Base-by-base conservation (phyloP, 2,113 vertebrate species). In the Excalfactoria chinensis region DNA sequence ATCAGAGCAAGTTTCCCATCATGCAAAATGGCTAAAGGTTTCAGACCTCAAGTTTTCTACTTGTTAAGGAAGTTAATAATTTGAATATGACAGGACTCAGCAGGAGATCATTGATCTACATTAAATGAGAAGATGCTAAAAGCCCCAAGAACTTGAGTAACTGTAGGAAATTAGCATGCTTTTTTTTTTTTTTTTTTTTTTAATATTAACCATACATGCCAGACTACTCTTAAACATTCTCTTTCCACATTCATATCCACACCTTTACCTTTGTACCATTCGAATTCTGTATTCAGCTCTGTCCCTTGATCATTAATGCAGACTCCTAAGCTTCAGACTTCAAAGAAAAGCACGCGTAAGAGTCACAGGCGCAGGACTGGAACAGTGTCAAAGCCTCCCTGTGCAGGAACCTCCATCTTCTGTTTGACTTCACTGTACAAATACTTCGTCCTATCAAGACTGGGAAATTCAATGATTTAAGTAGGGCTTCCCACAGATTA, bases 221-320 rank as follows among this genome's bases (percentile, higher is more conserved):
- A 87, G 91, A 82, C 93, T 80, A 75, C 82, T 83, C 78, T 46
- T 77, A 67, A 85, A 88, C 73, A 76, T 73, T 90, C 64, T 26
- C 94, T 80, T 87, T 84, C 91, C 93, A 91, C 91, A 94, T 70
- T 85, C 68, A 67, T 70, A 43, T 68, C 72, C 83, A 91, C 84
- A 94, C 71, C 89, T 95, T 94, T 80, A 85, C 94, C 84, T 94
- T 85, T 14, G 3, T 83, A 77, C 75, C 84, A 60, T 40, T 82
- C 1, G 2, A 91, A 89, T 93, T 87, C 74, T 0, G 1, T 17
- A 76, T 82, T 93, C 89, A 85, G 70, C 81, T 82, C 71, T 80
- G 84, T 22, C 78, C 84, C 94, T 95, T 95, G 96, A 95, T 96
- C 96, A 96, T 92, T 92, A 96, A 96, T 95, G 93, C 96, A 96